These are phyloP conservation scores for Vanessa cardui DNA, from an alignment of 2,888 invertebrate genomes.

Conservation along the genomic window DNA sequence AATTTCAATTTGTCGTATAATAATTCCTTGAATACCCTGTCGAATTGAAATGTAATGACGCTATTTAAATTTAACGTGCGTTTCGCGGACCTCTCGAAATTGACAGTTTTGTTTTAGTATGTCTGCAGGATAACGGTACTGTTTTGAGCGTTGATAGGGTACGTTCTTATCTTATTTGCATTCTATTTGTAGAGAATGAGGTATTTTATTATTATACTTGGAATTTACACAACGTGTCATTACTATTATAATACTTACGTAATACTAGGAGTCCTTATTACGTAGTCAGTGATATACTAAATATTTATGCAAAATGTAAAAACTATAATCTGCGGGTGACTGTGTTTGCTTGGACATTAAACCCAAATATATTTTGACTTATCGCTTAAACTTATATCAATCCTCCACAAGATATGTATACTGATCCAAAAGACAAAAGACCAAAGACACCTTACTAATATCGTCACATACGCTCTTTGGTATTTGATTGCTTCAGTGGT, in stretches of 20 bases:
- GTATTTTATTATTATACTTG: slow-evolving; percentile 51
- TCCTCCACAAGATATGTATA: too few species aligned
- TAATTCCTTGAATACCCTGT: slow-evolving; percentile 46
- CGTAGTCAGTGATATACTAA: slow-evolving; percentile 1
- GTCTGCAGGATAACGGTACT: slow-evolving; percentile 56
- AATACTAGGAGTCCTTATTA: slow-evolving; percentile 27
- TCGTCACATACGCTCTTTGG: too few species aligned
- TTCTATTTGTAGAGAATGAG: slow-evolving; percentile 55
- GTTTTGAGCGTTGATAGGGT: slow-evolving; percentile 51
- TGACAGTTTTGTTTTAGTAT: slow-evolving; percentile 35
- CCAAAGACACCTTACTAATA: too few species aligned
- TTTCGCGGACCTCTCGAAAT: slow-evolving; percentile 37
- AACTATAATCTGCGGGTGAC: too few species aligned
- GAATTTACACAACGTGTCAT: slow-evolving; percentile 46
- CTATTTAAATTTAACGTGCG: slow-evolving; percentile 41
- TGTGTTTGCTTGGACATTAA: too few species aligned
- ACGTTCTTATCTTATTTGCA: slow-evolving; percentile 54
- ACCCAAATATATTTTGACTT: too few species aligned
- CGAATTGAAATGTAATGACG: slow-evolving; percentile 48
- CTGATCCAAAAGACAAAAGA: too few species aligned
- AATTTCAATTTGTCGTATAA: slow-evolving; percentile 38
- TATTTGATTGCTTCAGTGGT: too few species aligned
- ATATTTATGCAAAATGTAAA: neutral
- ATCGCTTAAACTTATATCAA: too few species aligned
- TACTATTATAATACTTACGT: slow-evolving; percentile 37